A percentile compares a stretch with the other conserved stretches of the same genome.
Evolutionary conservation across 2,888 invertebrate species (phyloP).

Genomic region (Drosophila rubida): DNA sequence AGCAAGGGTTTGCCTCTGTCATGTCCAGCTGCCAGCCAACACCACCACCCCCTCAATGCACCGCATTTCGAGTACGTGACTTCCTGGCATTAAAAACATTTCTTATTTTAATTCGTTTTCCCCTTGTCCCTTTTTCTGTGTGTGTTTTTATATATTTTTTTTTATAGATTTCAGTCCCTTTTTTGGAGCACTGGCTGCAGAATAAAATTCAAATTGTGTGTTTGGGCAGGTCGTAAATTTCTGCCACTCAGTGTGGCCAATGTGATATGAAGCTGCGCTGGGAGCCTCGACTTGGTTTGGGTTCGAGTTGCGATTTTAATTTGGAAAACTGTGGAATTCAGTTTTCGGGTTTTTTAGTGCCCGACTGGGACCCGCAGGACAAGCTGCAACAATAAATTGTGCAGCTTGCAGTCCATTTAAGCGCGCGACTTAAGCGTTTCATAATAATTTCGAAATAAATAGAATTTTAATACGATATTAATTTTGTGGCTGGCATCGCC

Average conservation of each 20-base stretch:
- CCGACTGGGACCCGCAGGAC: background rate
- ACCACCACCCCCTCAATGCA: background rate
- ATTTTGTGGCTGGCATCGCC: background rate
- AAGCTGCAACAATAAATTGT: constrained; percentile 22
- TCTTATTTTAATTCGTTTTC: constrained; percentile 52
- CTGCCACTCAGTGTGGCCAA: constrained; percentile 31
- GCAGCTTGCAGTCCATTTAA: constrained; percentile 5
- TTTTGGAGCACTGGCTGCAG: constrained; percentile 16
- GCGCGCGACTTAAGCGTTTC: constrained; percentile 3
- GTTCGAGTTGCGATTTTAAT: constrained; percentile 30
- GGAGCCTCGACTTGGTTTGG: constrained; percentile 4
- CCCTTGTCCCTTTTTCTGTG: constrained; percentile 1
- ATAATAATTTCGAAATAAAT: constrained; percentile 10
- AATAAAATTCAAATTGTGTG: constrained; percentile 37
- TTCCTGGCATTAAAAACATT: constrained; percentile 48
- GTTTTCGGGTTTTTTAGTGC: constrained; percentile 7
- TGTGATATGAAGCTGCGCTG: constrained; percentile 23
- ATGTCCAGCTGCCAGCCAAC: constrained; percentile 51
- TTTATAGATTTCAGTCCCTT: constrained; percentile 40
- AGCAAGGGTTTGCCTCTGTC: constrained; percentile 40
- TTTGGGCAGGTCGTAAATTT: constrained; percentile 46
- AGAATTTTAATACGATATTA: constrained; percentile 14
- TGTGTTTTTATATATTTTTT: constrained; percentile 32
- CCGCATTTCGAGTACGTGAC: constrained; percentile 49
- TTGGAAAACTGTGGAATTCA: constrained; percentile 17